Evolutionary conservation across 2,888 invertebrate genomes (phyloP).

Genomic region (Notocelia uddmanniana): DNA sequence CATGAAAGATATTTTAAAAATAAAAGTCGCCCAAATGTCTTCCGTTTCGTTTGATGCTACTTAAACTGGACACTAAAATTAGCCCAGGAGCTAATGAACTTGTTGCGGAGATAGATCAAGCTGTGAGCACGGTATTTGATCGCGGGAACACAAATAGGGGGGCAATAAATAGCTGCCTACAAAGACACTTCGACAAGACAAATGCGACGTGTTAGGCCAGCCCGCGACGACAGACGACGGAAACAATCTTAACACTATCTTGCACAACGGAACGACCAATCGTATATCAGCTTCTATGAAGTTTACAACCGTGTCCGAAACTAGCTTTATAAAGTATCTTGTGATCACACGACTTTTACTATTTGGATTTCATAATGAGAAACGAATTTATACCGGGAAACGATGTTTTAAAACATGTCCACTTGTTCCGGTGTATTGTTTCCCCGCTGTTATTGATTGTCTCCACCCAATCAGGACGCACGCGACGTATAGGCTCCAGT

Average conservation of each 20-base stretch:
- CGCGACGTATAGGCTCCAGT: constrained; percentile 57
- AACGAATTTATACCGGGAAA: constrained; percentile 11
- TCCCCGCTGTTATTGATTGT: constrained; percentile 54
- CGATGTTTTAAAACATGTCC: constrained; percentile 40
- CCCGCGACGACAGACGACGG: constrained; percentile 44
- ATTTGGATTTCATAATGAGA: constrained; percentile 23
- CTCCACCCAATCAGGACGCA: constrained; percentile 58
- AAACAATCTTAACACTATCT: constrained; percentile 43
- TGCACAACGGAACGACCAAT: constrained; percentile 34
- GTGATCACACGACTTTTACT: not conserved
- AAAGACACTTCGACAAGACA: constrained; percentile 71
- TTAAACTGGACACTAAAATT: constrained; percentile 61
- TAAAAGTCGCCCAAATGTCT: constrained; percentile 60
- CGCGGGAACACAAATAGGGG: constrained; percentile 65
- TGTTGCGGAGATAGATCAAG: constrained; percentile 67
- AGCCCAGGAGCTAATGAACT: constrained; percentile 72
- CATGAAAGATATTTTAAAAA: constrained; percentile 40
- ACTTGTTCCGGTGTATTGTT: constrained; percentile 44
- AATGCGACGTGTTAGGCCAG: constrained; percentile 65
- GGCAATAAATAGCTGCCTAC: constrained; percentile 69
- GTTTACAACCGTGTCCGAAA: constrained; percentile 35
- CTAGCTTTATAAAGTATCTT: constrained; percentile 27
- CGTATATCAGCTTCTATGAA: constrained; percentile 38
- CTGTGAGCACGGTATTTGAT: constrained; percentile 63
- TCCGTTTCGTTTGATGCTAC: constrained; percentile 66